These are phyloP conservation scores for Xanthostigma xanthostigma DNA, from an alignment of 2,888 invertebrate species.

Conservation along the genomic window DNA sequence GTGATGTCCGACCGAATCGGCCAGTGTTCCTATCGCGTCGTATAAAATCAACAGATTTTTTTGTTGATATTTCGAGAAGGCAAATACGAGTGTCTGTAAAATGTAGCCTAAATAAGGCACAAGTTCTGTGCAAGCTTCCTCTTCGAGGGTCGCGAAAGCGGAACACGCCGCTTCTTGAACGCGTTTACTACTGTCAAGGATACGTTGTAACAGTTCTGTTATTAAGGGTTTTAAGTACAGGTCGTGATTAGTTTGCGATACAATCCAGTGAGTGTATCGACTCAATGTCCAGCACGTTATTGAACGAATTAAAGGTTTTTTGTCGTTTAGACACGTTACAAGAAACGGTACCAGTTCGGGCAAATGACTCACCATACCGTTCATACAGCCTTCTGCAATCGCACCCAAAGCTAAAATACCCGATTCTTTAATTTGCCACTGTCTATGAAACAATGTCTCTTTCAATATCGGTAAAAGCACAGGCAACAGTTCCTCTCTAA, in stretches of 20 bases:
- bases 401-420: slow-evolving; percentile 76
- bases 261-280: slow-evolving; percentile 59
- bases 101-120: slow-evolving; percentile 58
- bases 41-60: slow-evolving; percentile 60
- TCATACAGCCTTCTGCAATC: slow-evolving; percentile 38
- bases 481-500: slow-evolving; percentile 83
- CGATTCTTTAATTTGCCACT: slow-evolving; percentile 93
- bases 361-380: slow-evolving; percentile 51
- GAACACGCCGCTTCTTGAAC: slow-evolving; percentile 68
- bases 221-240: slow-evolving; percentile 52
- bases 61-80: slow-evolving; percentile 50
- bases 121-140: slow-evolving; percentile 57
- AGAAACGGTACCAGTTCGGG: slow-evolving; percentile 53
- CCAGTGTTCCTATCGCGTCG: slow-evolving; percentile 62
- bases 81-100: slow-evolving; percentile 53
- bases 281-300: slow-evolving; percentile 69
- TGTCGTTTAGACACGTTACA: slow-evolving; percentile 47
- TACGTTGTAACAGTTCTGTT: slow-evolving; percentile 50
- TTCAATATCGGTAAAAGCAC: slow-evolving; percentile 89
- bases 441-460: slow-evolving; percentile 83
- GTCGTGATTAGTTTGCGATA: slow-evolving; percentile 42
- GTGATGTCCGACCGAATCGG: slow-evolving; percentile 56
- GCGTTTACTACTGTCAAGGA: slow-evolving; percentile 57
- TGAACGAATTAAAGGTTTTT: slow-evolving; percentile 52
- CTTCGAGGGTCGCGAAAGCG: slow-evolving; percentile 63